These are phyloP conservation scores for Stenotaenia linearis DNA, from an alignment of 2,888 invertebrate species.

Conservation along the genomic window DNA sequence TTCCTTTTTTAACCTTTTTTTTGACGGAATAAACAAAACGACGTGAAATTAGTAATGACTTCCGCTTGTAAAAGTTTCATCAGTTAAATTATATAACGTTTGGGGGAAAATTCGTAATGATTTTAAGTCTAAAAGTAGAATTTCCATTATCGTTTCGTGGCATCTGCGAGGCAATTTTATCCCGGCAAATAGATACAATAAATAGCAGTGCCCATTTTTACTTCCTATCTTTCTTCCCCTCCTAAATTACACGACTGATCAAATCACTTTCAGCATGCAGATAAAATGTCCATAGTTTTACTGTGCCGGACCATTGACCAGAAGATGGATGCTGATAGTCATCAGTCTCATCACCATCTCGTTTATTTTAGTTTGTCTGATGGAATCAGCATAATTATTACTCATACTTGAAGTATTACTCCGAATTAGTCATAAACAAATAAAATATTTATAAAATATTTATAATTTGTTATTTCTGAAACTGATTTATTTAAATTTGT, in stretches of 20 bases:
- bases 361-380: too few species aligned
- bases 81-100: not conserved
- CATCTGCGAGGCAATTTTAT: not conserved
- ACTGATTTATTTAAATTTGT: too few species aligned
- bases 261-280: not conserved
- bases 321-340: not conserved
- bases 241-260: not conserved
- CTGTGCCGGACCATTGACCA: not conserved
- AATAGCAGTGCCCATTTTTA: not conserved
- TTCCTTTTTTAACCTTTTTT: not conserved
- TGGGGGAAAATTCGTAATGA: too few species aligned
- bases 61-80: not conserved
- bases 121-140: too few species aligned
- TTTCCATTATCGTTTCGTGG: not conserved
- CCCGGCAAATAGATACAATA: not conserved
- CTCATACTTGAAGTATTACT: too few species aligned
- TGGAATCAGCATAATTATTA: too few species aligned
- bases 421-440: too few species aligned
- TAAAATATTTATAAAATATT: too few species aligned
- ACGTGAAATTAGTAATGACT: not conserved
- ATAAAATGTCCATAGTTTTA: not conserved
- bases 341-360: not conserved
- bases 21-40: not conserved
- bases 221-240: not conserved
- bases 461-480: too few species aligned